Base-by-base conservation (phyloP, 2,797 vertebrate species). In the Gymnopithys bicolor region DNA sequence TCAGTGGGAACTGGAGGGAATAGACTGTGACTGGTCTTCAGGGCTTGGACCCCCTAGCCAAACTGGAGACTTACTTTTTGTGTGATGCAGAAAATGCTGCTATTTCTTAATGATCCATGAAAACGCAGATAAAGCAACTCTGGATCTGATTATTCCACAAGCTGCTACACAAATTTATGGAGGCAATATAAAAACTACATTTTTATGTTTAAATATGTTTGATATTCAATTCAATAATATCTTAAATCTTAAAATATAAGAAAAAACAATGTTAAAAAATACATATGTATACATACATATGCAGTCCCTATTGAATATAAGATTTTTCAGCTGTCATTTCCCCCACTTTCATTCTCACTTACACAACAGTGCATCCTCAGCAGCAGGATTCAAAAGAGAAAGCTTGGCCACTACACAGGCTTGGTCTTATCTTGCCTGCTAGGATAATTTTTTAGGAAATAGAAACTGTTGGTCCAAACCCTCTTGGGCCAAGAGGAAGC, bases 101-200 rank as follows among this genome's bases (percentile, higher is more conserved):
- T 69, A 15, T 53, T 86, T 93, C 33, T 79, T 90, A 92, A 88
- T 76, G 45, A 92, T 62, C 41, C 62, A 63, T 66, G 64, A 89
- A 94, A 92, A 95, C 21, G 37, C 55, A 97, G 24, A 83, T 94
- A 63, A 93, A 80, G 49, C 24, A 19, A 5, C 58, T 64, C 41
- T n/a, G 28, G 25, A 87, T 55, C 15, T 32, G 25, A 66, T 74
- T 84, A 27, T 52, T 89, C 62, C 78, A 71, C 49, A 89, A 51
- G 35, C 19, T 89, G 35, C 58, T 86, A 48, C 56, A 76, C n/a
- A 87, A 33, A 84, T 52, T 84, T 96, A 79, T 88, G 95, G 68
- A 73, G 13, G 32, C 16, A 79, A 22, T 80, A 64, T 69, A 58
- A 82, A 71, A 74, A 48, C 58, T 67, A 8, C 71, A 11, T 10